Evolutionary conservation across 1,140 invertebrate species (phyloP), one percentile per base, ranked within the genome.

Genomic region (Colletes latitarsis): DNA sequence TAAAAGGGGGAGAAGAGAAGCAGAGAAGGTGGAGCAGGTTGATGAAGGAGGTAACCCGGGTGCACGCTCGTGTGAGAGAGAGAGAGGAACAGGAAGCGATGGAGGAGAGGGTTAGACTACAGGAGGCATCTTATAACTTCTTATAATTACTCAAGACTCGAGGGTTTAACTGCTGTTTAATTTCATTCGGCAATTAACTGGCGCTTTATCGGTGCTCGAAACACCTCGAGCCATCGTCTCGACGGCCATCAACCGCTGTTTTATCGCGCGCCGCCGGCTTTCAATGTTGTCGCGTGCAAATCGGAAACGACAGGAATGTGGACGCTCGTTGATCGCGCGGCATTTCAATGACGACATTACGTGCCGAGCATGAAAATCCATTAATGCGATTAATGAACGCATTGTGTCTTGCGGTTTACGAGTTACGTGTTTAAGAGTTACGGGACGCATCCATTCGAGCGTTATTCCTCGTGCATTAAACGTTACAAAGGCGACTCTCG

Each of bases 101-200:
- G 62, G 3, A 60, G 67, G 52, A 55, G 82, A 79, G 80, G 82
- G 63, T 77, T 66, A 69, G 86, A 88, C 81, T 83, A 77, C 74
- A 82, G 81, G 80, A 84, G 86, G 87, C 85, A 86, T 83, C 87
- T 91, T 90, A 91, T 91, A 92, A 91, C 91, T 91, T 92, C 89
- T 93, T 91, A 92, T 90, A 92, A 92, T 92, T 92, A 90, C 91
- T 91, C 84, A 82, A 85, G 91, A 88, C 88, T 90, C 87, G 85
- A 88, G 89, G 83, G 88, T 92, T 91, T 90, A 92, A 92, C 89
- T 92, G 88, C 91, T 90, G 88, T 90, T 92, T 92, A 92, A 92
- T 92, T 93, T 91, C 89, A 92, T 92, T 92, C 89, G 88, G 83
- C 89, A 91, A 92, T 92, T 92, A 92, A 92, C 87, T 81, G 81